A percentile compares a stretch with the other conserved stretches of the same genome.
Conservation (phyloP, 35 echinoderm and acorn worm species). For the Hemicentrotus pulcherrimus region DNA sequence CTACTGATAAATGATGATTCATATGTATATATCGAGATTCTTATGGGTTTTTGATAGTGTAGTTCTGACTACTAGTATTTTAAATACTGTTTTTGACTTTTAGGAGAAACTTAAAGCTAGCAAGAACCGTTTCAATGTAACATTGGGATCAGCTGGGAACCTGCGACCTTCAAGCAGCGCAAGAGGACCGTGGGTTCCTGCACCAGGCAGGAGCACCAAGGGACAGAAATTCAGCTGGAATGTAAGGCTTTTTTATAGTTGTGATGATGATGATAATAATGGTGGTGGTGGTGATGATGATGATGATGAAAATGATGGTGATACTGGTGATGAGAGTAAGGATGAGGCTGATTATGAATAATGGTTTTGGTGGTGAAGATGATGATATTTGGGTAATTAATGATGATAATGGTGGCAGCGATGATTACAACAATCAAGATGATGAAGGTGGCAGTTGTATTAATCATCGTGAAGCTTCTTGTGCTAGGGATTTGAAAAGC, state of each 20-base stretch:
- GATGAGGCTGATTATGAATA: no score
- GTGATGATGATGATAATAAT: neutral
- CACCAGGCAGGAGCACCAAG: constrained; percentile 81
- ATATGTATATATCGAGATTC: neutral
- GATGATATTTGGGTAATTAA: no score
- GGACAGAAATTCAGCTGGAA: constrained; percentile 91
- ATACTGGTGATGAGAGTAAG: no score
- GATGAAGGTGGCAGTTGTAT: no score
- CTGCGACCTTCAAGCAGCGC: constrained; percentile 64
- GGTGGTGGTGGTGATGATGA: no score
- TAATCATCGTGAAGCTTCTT: no score
- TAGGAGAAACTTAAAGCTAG: constrained; percentile 72
- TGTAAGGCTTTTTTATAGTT: constrained; percentile 48
- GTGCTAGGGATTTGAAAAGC: no score
- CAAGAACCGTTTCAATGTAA: constrained; percentile 45
- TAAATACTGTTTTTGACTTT: neutral
- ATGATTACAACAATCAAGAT: no score
- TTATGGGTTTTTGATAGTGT: neutral
- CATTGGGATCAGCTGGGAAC: constrained; percentile 57
- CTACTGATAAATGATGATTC: neutral
- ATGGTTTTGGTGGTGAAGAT: no score
- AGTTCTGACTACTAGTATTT: neutral
- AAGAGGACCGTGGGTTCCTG: constrained; percentile 93
- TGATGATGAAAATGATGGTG: no score
- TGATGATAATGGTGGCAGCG: no score